These are phyloP conservation scores for Ceriagrion tenellum DNA, from an alignment of 2,888 invertebrate species.

Conservation along the genomic window DNA sequence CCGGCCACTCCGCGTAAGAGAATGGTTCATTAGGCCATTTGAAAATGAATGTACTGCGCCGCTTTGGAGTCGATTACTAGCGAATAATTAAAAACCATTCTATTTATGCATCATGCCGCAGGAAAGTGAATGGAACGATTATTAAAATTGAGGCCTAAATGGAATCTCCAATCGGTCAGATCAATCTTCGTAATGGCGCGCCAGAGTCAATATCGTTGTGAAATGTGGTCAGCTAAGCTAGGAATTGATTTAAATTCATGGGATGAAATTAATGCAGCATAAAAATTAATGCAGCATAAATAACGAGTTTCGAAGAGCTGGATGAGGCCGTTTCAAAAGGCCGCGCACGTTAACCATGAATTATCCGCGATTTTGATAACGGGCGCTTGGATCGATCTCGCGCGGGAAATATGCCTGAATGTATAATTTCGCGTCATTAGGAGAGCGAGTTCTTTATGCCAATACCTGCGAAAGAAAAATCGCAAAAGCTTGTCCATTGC, in stretches of 20 bases:
- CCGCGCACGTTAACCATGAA: neutral
- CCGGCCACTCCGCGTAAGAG: neutral
- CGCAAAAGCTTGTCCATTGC: constrained; percentile 13
- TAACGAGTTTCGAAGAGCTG: neutral
- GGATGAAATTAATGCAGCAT: constrained; percentile 11
- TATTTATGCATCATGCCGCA: neutral
- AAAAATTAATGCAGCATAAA: constrained; percentile 38
- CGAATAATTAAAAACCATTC: neutral
- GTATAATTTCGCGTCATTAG: constrained; percentile 17
- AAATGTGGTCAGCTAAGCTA: constrained; percentile 23
- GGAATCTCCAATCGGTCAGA: neutral
- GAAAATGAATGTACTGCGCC: neutral
- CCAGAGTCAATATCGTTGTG: constrained; percentile 51
- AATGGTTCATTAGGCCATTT: neutral
- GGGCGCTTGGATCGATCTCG: neutral
- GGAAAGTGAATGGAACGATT: constrained; percentile 27
- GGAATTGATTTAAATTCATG: constrained; percentile 65
- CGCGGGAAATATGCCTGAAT: constrained; percentile 15
- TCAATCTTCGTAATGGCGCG: constrained; percentile 50
- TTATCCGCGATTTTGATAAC: neutral
- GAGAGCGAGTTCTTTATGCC: neutral
- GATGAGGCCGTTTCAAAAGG: neutral
- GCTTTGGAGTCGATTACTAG: neutral
- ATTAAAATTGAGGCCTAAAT: constrained; percentile 12
- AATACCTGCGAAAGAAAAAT: constrained; percentile 13